Conservation (phyloP, 2,888 invertebrate species). For the Heliconius ethilla region DNA sequence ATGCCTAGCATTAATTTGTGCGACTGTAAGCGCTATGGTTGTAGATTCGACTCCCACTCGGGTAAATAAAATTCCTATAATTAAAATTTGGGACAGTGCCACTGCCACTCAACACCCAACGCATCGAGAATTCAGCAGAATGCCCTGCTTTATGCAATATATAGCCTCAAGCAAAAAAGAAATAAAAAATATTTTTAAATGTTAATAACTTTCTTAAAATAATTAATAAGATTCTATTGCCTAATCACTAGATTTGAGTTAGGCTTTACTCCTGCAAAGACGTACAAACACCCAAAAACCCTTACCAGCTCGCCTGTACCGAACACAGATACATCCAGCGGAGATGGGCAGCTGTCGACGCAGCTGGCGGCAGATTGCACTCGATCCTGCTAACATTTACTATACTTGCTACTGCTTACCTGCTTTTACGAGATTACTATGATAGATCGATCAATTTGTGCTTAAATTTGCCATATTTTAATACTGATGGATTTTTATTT, state of each 20-base stretch:
- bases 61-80: too few relatives aligned
- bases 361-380: constrained; percentile 57
- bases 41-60: too few relatives aligned
- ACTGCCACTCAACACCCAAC: too few relatives aligned
- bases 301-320: not conserved
- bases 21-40: too few relatives aligned
- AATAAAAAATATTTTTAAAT: too few relatives aligned
- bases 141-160: too few relatives aligned
- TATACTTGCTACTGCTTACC: not conserved
- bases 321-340: constrained; percentile 11
- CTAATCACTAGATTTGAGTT: too few relatives aligned
- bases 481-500: constrained; percentile 1
- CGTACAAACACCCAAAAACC: not conserved
- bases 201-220: too few relatives aligned
- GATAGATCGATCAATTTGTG: constrained; percentile 21
- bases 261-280: not conserved
- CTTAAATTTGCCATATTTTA: not conserved
- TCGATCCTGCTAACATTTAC: constrained; percentile 47
- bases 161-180: too few relatives aligned
- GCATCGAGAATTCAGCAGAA: too few relatives aligned
- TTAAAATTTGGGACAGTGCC: too few relatives aligned
- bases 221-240: too few relatives aligned
- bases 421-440: not conserved
- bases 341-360: constrained; percentile 53
- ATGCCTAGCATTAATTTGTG: not conserved